These are phyloP conservation scores for Vanessa cardui DNA, from an alignment of 2,888 invertebrate genomes.

Conservation along the genomic window DNA sequence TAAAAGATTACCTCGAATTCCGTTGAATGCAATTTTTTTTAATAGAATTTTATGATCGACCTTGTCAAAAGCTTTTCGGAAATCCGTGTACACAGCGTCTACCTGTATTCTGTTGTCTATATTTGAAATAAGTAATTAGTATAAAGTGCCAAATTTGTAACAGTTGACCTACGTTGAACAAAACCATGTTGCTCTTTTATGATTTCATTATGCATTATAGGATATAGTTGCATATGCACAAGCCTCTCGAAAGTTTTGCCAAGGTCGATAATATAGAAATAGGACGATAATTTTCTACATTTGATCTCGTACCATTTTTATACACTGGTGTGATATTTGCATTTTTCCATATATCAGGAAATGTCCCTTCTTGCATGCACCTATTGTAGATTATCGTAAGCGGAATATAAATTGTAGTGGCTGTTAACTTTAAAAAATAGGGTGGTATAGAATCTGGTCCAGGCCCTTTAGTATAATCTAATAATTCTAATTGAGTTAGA, in stretches of 20 bases:
- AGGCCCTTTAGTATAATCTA: conserved; percentile 11
- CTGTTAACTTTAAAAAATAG: conserved; percentile 11
- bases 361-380: conserved; percentile 11
- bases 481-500: not conserved
- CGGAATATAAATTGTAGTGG: not conserved
- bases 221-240: conserved; percentile 35
- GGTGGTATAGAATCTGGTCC: conserved; percentile 12
- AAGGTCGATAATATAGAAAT: conserved; percentile 37
- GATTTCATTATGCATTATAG: conserved; percentile 30
- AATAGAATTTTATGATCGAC: conserved; percentile 25
- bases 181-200: conserved; percentile 41
- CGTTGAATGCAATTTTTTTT: conserved; percentile 27
- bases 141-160: conserved; percentile 33
- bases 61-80: conserved; percentile 25
- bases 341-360: not conserved
- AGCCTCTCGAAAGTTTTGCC: conserved; percentile 39
- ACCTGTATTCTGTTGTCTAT: conserved; percentile 32
- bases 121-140: conserved; percentile 30
- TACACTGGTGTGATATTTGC: conserved; percentile 17
- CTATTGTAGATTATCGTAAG: conserved; percentile 13
- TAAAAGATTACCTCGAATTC: conserved; percentile 18
- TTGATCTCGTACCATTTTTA: conserved; percentile 16
- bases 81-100: conserved; percentile 32
- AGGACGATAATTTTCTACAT: conserved; percentile 30
- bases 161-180: conserved; percentile 38